Base-by-base conservation (phyloP, 2,888 invertebrate genomes). In the Boloria euphrosyne region DNA sequence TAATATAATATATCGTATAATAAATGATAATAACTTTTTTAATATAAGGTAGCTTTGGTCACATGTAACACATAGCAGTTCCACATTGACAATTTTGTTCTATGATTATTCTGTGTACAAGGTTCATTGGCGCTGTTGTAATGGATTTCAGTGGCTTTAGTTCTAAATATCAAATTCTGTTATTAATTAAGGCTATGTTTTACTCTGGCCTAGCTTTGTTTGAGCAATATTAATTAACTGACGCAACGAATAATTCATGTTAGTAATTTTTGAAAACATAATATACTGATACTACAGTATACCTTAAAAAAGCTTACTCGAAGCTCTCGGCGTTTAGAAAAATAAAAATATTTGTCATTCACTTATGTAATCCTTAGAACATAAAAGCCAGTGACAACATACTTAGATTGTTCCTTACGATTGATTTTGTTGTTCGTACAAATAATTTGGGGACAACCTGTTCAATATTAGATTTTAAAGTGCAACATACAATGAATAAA, bases 101-200 rank as follows among this genome's bases (percentile, higher is more conserved):
- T 22, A 44, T 46, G n/a, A 10, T 78, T 80, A 72, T 38, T 4
- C 17, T 18, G 13, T 38, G 27, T 7, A 59, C 38, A 49, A 17
- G 31, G 14, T 49, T 59, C 17, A 17, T 0, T 4, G 47, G 17
- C 17, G 49, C 49, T 49, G 31, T 59, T 59, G 49, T 59, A 49
- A 47, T 59, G 49, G 17, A 47, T 59, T 59, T 59, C 38, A 49
- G 31, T 49, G 59, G 59, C 49, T 59, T 59, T 17, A 16, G 16
- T 47, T 59, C 58, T 31, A 59, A 59, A 59, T 59, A 59, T 59
- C 59, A 49, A 51, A 57, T 58, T 51, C 22, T 16, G 22, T 58
- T 51, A 31, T 64, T 51, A 58, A 57, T 64, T 44, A 51, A 50
- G 38, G 10, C 31, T 27, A 14, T 63, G 44, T 50, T 46, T 44